Evolutionary conservation across 2,797 vertebrate species (phyloP), one percentile per base, ranked within the genome.

Genomic region (Sebastiscus tertius): DNA sequence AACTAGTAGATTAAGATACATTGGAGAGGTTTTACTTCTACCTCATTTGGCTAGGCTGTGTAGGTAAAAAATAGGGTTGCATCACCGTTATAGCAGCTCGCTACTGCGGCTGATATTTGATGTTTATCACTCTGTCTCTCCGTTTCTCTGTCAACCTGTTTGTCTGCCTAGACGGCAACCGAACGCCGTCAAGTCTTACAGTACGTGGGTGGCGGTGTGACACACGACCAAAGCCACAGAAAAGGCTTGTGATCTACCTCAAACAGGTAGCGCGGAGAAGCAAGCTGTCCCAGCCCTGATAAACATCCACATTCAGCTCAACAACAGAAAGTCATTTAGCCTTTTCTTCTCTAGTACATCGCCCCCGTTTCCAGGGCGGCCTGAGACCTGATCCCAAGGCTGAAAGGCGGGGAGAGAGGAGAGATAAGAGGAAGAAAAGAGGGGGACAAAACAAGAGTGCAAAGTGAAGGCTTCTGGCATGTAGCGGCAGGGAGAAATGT

Each of bases 281-380:
- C 84, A 60, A 59, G 81, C 80, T 72, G 77, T 31, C 70, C 58
- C 61, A 2, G 29, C 73, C 79, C 78, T 78, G 86, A 92, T 90
- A 92, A 93, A 89, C 86, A 84, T 88, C 89, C 79, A 62, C 77
- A 72, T 81, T 82, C 68, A 62, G 64, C 76, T 81, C 79, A 6
- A 79, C 79, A 78, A 89, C 82, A 87, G 71, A 90, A 87, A 90
- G 79, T 78, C 73, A 80, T 88, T 90, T 85, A 76, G 81, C 80
- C 75, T 58, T 81, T 82, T 84, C 65, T 84, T 82, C 71, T 79
- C 26, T 6, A 33, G 77, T 68, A 63, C 77, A 73, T 59, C 24
- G 11, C 61, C 55, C 56, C 61, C 13, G 8, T 77, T 84, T 83
- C 81, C 68, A 68, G 52, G 60, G 69, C 14, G 9, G 55, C 46